phyloP scores from a whole-genome alignment of 2,113 vertebrate species.

The Takifugu flavidus region DNA sequence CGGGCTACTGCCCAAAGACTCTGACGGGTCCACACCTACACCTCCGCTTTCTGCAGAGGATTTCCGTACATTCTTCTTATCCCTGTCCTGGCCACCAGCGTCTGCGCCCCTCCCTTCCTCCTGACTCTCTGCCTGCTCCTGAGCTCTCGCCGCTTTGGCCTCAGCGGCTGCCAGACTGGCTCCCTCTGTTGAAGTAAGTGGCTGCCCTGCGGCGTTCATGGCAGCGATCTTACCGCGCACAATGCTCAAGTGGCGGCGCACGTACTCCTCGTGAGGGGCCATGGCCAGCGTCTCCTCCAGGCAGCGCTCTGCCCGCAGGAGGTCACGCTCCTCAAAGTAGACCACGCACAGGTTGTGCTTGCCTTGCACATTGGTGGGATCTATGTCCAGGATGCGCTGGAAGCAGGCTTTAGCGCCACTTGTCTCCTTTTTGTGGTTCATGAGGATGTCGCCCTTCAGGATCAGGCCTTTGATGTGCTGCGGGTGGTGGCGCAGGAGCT shows the following conservation, averaged over 20 bases:
- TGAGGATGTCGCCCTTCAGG: conserved; percentile 96
- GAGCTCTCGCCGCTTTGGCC: conserved; percentile 28
- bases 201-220: conserved; percentile 72
- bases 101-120: conserved; percentile 57
- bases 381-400: conserved; percentile 85
- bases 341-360: conserved; percentile 98
- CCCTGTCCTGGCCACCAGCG: conserved; percentile 60
- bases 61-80: conserved; percentile 77
- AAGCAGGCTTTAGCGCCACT: conserved; percentile 89
- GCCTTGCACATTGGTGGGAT: conserved; percentile 92
- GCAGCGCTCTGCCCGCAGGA: conserved; percentile 86
- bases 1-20: conserved; percentile 71
- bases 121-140: conserved; percentile 11
- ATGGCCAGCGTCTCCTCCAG: conserved; percentile 87
- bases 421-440: conserved; percentile 98
- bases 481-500: conserved; percentile 86
- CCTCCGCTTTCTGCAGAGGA: conserved; percentile 56
- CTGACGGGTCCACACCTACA: conserved; percentile 62
- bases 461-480: conserved; percentile 96
- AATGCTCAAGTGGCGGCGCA: conserved; percentile 90
- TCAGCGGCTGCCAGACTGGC: conserved; percentile 13
- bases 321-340: conserved; percentile 93
- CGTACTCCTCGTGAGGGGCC: conserved; percentile 94
- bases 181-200: conserved; percentile 54
- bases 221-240: conserved; percentile 91